Percentiles rank a stretch among this genome's conserved stretches.
phyloP scores from a whole-genome alignment of 2,888 invertebrate genomes.

The Unio delphinus region DNA sequence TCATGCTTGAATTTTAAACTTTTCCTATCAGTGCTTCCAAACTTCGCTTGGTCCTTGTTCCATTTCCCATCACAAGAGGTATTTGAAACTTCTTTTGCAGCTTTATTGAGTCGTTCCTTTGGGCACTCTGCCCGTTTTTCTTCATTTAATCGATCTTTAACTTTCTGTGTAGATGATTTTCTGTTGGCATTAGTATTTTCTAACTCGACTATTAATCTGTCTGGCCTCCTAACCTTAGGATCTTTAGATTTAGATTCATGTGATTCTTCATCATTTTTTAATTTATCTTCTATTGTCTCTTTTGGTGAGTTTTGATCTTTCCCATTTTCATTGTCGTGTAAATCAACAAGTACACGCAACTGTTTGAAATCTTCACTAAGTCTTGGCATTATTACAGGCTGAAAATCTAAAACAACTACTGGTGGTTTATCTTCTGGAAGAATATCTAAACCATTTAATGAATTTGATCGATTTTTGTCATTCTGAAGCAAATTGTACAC shows the following conservation, averaged over 20 bases:
- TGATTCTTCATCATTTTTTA: conserved; percentile 22
- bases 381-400: too few relatives aligned
- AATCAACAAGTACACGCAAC: conserved; percentile 30
- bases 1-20: conserved; percentile 7
- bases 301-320: conserved; percentile 49
- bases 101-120: conserved; percentile 12
- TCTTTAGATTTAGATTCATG: conserved; percentile 10
- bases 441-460: too few relatives aligned
- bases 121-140: conserved; percentile 37
- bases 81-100: conserved; percentile 3
- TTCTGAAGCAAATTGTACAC: too few relatives aligned
- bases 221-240: conserved; percentile 16
- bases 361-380: too few relatives aligned
- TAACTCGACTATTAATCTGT: conserved; percentile 27
- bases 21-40: too few relatives aligned
- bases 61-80: too few relatives aligned
- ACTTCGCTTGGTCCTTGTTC: too few relatives aligned
- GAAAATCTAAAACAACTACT: too few relatives aligned
- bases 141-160: conserved; percentile 41
- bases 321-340: conserved; percentile 39
- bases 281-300: conserved; percentile 33
- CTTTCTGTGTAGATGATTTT: conserved; percentile 28
- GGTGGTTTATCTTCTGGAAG: too few relatives aligned
- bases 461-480: too few relatives aligned
- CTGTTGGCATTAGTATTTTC: conserved; percentile 18